Base-by-base conservation (phyloP, 2,888 invertebrate species). In the Drosophila ezoana region DNA sequence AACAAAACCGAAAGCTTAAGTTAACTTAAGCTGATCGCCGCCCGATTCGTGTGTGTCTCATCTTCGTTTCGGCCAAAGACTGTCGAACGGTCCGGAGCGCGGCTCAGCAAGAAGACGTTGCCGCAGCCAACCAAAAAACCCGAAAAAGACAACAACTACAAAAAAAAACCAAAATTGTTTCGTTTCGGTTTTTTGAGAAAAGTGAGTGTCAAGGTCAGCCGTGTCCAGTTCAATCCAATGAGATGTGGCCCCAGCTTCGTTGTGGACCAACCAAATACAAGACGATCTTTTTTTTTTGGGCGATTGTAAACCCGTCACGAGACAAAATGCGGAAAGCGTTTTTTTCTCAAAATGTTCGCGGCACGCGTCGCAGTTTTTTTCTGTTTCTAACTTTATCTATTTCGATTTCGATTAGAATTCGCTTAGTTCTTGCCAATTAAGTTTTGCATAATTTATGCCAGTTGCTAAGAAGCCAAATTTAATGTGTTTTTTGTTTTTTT, bases 121-220 rank as follows among this genome's bases (percentile, higher is more conserved):
- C 64, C 74, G 60, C 73, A 73, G 74, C 79, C 53, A 43, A 23
- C 38, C 33, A 64, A 59, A 78, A 78, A 75, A 49, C 40, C 59
- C 64, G 40, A 45, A 73, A 73, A 67, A 47, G 58, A 48, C 16
- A 62, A 2, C 18, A n/a, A n/a, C n/a, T n/a, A n/a, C 18, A 18
- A 18, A 43, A 45, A 40, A 13, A n/a, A 20, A 20, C 20, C 23
- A 23, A 23, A 23, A 23, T 60, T 52, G 28, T 28, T 28, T 65
- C 52, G 60, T 51, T 62, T 68, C 56, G 49, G 53, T 64, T 68
- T 45, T 64, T 1, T 18, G 18, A 85, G 89, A 83, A 87, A 90
- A 90, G 90, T 89, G 89, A 91, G 91, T 91, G 91, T 92, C 91
- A 91, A 91, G 91, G 91, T 91, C 90, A 87, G 84, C 48, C 47